phyloP scores from a whole-genome alignment of 1,140 invertebrate genomes.

The Charaxes varanes region DNA sequence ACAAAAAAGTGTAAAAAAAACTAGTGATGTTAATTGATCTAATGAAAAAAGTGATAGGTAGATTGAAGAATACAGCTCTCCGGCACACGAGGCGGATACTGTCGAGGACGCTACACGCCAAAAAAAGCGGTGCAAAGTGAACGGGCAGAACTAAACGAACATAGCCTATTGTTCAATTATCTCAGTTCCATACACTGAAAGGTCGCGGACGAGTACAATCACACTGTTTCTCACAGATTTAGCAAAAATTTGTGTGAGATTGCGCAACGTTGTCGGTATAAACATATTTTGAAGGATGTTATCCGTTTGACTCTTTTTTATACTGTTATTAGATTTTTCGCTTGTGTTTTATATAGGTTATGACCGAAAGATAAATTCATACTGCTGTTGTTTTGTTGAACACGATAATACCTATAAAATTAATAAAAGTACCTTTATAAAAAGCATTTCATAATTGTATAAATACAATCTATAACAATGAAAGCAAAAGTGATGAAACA shows the following conservation, averaged over 20 bases:
- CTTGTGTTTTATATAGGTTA: too few species aligned
- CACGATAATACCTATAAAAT: too few species aligned
- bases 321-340: too few species aligned
- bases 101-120: slow-evolving; percentile 39
- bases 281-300: too few species aligned
- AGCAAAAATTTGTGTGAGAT: slow-evolving; percentile 5
- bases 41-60: slow-evolving; percentile 21
- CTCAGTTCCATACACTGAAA: slow-evolving; percentile 32
- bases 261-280: not conserved
- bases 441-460: too few species aligned
- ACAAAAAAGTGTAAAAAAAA: slow-evolving; percentile 13
- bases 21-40: slow-evolving; percentile 10
- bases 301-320: too few species aligned
- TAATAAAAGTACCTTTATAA: too few species aligned
- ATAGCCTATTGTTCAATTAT: slow-evolving; percentile 40
- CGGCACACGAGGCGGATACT: slow-evolving; percentile 32
- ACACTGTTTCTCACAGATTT: slow-evolving; percentile 13
- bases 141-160: slow-evolving; percentile 33
- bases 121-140: slow-evolving; percentile 51
- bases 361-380: too few species aligned
- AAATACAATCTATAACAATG: too few species aligned
- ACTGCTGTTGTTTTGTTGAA: too few species aligned
- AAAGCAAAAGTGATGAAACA: too few species aligned
- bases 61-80: slow-evolving; percentile 8
- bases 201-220: slow-evolving; percentile 26